Evolutionary conservation across 2,888 invertebrate genomes (phyloP).

Genomic region (Machimus rusticus): DNA sequence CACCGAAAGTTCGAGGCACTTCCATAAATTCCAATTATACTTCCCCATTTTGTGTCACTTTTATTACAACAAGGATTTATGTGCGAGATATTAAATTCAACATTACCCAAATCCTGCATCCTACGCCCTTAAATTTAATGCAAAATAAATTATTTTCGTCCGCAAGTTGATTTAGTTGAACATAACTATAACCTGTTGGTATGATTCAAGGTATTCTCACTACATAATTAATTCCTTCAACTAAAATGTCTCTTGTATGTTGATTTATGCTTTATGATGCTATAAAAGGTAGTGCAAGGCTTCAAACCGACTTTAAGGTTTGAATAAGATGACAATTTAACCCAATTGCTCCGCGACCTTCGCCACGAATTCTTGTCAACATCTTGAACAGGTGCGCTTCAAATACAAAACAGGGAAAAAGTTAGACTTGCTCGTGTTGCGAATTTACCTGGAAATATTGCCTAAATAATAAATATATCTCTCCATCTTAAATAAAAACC

Average conservation of each 20-base stretch:
- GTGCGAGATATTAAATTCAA: neutral
- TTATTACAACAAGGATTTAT: neutral
- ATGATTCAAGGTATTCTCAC: neutral
- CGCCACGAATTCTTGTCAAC: neutral
- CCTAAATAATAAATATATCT: neutral
- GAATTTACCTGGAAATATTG: neutral
- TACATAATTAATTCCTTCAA: neutral
- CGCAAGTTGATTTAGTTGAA: slow-evolving; percentile 5
- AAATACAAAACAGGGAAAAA: neutral
- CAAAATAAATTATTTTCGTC: slow-evolving; percentile 8
- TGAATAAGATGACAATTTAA: slow-evolving; percentile 4
- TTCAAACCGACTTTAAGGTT: neutral
- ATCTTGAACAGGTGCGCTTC: neutral
- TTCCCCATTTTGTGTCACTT: neutral
- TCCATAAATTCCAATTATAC: neutral
- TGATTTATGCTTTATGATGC: neutral
- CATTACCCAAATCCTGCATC: neutral
- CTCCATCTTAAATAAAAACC: neutral
- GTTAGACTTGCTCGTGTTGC: neutral
- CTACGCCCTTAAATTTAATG: neutral
- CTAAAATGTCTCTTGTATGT: neutral
- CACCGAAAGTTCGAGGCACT: neutral
- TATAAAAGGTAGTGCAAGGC: too few species aligned
- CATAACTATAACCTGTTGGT: slow-evolving; percentile 19
- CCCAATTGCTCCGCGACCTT: neutral